Evolutionary conservation across 2,113 vertebrate species (phyloP).

Genomic region (Myotis brandtii): DNA sequence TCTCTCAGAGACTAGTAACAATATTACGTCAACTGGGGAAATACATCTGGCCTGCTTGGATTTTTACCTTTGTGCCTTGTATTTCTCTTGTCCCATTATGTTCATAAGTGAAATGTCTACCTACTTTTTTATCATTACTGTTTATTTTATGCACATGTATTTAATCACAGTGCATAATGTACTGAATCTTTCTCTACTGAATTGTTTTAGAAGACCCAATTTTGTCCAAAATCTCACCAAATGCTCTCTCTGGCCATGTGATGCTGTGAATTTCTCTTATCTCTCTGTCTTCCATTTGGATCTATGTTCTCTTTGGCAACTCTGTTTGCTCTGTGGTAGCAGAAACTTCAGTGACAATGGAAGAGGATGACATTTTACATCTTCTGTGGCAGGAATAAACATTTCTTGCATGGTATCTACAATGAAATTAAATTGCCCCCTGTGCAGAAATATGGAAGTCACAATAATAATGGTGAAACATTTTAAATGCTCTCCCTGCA

Average conservation of each 20-base stretch:
- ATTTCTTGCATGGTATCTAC: constrained; percentile 56
- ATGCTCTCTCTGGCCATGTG: neutral
- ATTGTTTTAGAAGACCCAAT: neutral
- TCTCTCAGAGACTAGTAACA: neutral
- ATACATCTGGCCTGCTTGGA: neutral
- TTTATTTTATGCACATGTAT: neutral
- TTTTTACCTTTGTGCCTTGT: neutral
- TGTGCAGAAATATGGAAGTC: constrained; percentile 63
- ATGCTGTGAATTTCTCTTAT: neutral
- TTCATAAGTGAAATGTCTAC: neutral
- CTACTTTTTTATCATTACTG: neutral
- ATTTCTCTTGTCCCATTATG: neutral
- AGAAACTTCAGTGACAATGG: constrained; percentile 16
- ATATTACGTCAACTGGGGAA: neutral
- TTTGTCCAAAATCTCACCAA: neutral
- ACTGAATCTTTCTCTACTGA: neutral
- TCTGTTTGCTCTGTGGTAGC: neutral
- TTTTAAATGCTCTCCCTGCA: constrained; percentile 17
- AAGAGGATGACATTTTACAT: neutral
- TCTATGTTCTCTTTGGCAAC: constrained; percentile 47
- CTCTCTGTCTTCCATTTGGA: neutral
- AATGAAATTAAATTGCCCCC: constrained; percentile 62
- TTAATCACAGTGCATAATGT: neutral
- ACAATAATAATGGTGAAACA: constrained; percentile 29
- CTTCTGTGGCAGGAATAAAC: constrained; percentile 39